These are phyloP conservation scores for Zoroaster sp. DNA, from an alignment of 53 echinoderm and acorn worm species.

Conservation along the genomic window DNA sequence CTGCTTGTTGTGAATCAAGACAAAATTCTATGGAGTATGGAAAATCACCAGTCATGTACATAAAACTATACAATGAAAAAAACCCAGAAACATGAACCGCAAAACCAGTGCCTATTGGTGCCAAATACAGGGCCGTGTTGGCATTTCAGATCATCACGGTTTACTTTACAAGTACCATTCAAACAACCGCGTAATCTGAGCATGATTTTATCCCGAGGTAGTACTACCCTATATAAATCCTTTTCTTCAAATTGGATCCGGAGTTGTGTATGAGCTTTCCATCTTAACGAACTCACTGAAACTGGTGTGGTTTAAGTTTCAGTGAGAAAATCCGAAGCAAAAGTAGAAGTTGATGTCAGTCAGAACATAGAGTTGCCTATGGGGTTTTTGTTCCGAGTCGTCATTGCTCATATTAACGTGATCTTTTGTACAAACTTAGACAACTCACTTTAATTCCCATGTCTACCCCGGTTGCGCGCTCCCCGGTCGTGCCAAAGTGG, in stretches of 20 bases:
- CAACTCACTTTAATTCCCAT: neutral
- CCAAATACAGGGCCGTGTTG: neutral
- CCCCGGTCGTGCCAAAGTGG: conserved; percentile 24
- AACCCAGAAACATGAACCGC: neutral
- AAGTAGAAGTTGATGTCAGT: neutral
- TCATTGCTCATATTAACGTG: neutral
- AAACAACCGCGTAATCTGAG: neutral
- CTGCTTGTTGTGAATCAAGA: too few species aligned
- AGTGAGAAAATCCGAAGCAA: neutral
- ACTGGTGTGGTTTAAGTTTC: neutral
- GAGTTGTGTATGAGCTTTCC: neutral
- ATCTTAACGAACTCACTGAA: neutral
- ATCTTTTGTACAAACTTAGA: neutral
- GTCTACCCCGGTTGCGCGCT: neutral
- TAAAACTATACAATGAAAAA: neutral
- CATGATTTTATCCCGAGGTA: neutral
- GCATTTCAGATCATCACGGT: neutral
- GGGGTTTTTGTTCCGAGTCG: neutral
- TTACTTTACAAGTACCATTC: too few species aligned
- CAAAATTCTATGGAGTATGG: too few species aligned
- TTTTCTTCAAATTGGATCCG: neutral
- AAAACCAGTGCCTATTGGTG: neutral
- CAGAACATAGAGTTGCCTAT: neutral
- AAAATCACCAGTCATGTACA: too few species aligned
- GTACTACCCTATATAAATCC: neutral